Base-by-base conservation (phyloP, 2,113 vertebrate species). In the Oreochromis niloticus region DNA sequence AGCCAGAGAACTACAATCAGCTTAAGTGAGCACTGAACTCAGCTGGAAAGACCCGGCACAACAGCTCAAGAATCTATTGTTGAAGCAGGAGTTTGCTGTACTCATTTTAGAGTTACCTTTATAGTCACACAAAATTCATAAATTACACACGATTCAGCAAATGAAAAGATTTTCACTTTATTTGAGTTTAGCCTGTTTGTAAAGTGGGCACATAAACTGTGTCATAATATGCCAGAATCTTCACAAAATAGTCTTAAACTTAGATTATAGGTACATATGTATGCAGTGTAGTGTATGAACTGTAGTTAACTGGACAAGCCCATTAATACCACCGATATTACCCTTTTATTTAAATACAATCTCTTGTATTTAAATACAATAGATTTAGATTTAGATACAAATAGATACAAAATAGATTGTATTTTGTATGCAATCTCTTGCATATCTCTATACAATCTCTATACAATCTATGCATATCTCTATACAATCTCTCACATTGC, bases 1-100 rank as follows among this genome's bases (percentile, higher is more conserved):
- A 85, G 91, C 89, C 93, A 90, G 80, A 87, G 66, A 80, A 85
- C 71, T 79, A 91, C 93, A 95, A 85, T 83, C 79, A 87, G 83
- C 82, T 90, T 63, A 85, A 81, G 48, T 56, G 86, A 83, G 80
- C 81, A 85, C 87, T 78, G 87, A 92, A 92, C 87, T 89, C 82
- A 41, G 55, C 89, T 87, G 91, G 86, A 89, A 89, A 88, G 89
- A 94, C 24, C 34, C 27, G 22, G 83, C 54, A 87, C 81, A 79
- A 82, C 88, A 81, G 80, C 57, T 86, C 78, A 87, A 87, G 82
- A 81, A 88, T 61, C 22, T 13, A 13, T 56, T 30, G 7, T 57
- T 9, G 3, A 81, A 88, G 91, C 88, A 93, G 90, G 56, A 83
- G 75, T 4, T 14, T 32, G 4, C 57, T 92, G 89, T 88, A 94